These are phyloP conservation scores for Oppia nitens DNA, from an alignment of 1,140 invertebrate genomes.

Conservation along the genomic window DNA sequence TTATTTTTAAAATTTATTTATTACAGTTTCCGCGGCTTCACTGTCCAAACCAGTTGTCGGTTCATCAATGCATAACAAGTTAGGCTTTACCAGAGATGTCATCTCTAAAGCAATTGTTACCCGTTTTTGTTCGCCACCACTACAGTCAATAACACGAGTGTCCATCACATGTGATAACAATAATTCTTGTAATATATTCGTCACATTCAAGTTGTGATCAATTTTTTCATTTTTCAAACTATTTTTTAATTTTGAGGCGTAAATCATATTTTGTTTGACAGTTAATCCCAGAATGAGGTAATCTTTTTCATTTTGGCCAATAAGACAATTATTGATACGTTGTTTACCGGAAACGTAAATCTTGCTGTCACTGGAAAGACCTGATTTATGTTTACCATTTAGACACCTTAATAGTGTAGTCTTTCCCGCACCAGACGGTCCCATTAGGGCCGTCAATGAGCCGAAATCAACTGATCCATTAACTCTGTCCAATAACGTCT, in stretches of 20 bases:
- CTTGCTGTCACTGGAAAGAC: not conserved
- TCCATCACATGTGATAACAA: not conserved
- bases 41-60: too few species aligned
- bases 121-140: slow-evolving; percentile 1
- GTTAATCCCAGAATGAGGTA: slow-evolving; percentile 54
- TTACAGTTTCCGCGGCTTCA: slow-evolving; percentile 13
- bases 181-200: not conserved
- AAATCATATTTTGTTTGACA: slow-evolving; percentile 70
- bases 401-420: slow-evolving; percentile 26
- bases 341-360: not conserved
- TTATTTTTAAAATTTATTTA: too few species aligned
- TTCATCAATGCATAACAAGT: too few species aligned
- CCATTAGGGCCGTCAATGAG: slow-evolving; percentile 36
- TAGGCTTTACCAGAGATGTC: not conserved
- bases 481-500: slow-evolving; percentile 21
- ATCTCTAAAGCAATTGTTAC: not conserved
- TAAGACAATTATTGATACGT: slow-evolving; percentile 8
- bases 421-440: slow-evolving; percentile 43
- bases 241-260: slow-evolving; percentile 70
- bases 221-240: too few species aligned
- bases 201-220: not conserved
- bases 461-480: slow-evolving; percentile 25
- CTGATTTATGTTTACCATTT: not conserved
- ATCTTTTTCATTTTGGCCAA: slow-evolving; percentile 64
- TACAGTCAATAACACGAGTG: not conserved